A percentile compares a stretch with the other conserved stretches of the same genome.
Evolutionary conservation across 2,113 vertebrate species (phyloP).

Genomic region (Oreotrochilus melanogaster): DNA sequence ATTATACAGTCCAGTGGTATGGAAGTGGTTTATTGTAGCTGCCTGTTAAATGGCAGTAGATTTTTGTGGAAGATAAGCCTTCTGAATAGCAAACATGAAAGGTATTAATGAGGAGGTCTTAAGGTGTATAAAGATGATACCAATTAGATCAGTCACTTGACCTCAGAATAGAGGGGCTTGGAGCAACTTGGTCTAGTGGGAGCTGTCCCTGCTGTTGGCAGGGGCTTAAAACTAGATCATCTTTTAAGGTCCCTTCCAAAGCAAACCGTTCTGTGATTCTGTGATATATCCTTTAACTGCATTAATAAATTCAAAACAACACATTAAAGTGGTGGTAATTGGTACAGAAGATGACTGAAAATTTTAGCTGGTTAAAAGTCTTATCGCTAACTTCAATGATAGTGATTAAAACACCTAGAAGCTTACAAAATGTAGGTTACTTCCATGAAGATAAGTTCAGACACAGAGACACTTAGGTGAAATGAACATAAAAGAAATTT

Average conservation of each 20-base stretch:
- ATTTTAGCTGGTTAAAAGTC: not conserved
- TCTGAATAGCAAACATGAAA: not conserved
- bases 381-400: not conserved
- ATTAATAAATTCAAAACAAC: not conserved
- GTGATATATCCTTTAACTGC: not conserved
- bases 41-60: not conserved
- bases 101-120: not conserved
- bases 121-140: not conserved
- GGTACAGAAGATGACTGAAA: not conserved
- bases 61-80: not conserved
- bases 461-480: not conserved
- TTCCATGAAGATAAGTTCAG: not conserved
- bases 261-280: too few species aligned
- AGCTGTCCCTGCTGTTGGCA: too few species aligned
- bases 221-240: too few species aligned
- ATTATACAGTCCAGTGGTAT: accelerated
- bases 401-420: not conserved
- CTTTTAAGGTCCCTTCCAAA: too few species aligned
- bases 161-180: not conserved
- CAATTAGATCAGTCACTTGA: not conserved
- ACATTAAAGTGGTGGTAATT: not conserved
- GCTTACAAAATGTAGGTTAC: not conserved
- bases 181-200: too few species aligned
- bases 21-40: not conserved
- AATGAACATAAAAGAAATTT: not conserved